Evolutionary conservation across 2,113 vertebrate genomes (phyloP).

Genomic region (Mormoops blainvillei): DNA sequence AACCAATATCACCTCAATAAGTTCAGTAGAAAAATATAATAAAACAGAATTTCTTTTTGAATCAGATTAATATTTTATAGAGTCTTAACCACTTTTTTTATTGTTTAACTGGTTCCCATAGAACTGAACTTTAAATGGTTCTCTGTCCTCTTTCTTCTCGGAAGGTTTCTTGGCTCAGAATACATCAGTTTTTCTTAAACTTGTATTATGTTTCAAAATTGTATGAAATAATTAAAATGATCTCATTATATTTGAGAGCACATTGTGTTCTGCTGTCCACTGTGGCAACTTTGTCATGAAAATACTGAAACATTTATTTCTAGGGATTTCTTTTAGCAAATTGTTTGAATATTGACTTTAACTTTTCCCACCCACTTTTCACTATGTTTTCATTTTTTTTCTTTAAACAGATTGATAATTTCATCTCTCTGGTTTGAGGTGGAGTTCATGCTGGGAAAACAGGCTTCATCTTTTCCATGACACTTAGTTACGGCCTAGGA

Average conservation of each 20-base stretch:
- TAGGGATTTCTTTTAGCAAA: background rate
- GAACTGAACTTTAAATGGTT: background rate
- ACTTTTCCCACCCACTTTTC: background rate
- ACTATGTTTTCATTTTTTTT: background rate
- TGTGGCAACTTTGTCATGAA: background rate
- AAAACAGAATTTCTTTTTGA: background rate
- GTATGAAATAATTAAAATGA: background rate
- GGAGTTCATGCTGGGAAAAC: background rate
- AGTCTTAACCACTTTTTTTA: background rate
- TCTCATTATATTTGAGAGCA: background rate
- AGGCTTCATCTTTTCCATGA: background rate
- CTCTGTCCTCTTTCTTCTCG: background rate
- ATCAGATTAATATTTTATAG: background rate
- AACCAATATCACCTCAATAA: background rate
- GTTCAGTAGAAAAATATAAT: background rate
- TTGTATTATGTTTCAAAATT: background rate
- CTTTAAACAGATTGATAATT: background rate
- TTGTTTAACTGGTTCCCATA: background rate
- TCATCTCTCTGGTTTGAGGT: background rate
- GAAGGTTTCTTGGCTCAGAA: background rate
- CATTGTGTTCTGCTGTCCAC: background rate
- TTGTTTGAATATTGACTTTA: background rate
- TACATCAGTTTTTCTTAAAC: background rate
- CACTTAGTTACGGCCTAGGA: background rate
- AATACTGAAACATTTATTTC: background rate